These are phyloP conservation scores for Ianthella basta DNA, from an alignment of 37 sponge, comb jelly and placozoan species.

Conservation along the genomic window DNA sequence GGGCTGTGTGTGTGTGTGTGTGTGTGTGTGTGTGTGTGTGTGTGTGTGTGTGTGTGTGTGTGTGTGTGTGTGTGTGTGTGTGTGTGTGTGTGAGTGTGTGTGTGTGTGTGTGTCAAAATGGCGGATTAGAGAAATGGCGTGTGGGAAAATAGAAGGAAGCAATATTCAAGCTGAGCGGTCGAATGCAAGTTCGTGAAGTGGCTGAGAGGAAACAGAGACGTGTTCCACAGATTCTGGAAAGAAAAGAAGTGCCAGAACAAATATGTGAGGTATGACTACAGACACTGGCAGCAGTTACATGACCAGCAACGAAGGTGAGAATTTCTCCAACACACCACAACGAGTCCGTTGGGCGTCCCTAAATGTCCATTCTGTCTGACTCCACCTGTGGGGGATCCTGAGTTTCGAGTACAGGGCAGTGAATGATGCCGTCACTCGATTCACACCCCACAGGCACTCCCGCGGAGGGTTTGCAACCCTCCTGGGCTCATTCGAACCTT, in stretches of 20 bases:
- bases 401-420: background rate
- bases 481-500: constrained; percentile 18
- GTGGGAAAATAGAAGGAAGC: too few relatives aligned
- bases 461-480: constrained; percentile 24
- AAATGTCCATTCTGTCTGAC: background rate
- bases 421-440: constrained; percentile 22
- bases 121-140: too few relatives aligned
- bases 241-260: too few relatives aligned
- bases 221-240: too few relatives aligned
- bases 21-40: background rate
- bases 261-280: background rate
- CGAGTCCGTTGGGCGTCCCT: constrained; percentile 18
- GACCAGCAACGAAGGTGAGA: constrained; percentile 6
- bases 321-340: constrained; percentile 2
- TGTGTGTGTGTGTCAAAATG: too few relatives aligned
- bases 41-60: too few relatives aligned
- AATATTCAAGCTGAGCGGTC: too few relatives aligned
- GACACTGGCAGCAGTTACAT: background rate
- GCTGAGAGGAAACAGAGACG: too few relatives aligned
- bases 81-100: too few relatives aligned
- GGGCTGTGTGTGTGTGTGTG: background rate
- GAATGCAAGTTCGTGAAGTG: too few relatives aligned
- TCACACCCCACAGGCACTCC: constrained; percentile 6
- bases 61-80: too few relatives aligned
- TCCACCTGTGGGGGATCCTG: constrained; percentile 9